Percentiles rank a stretch among this genome's conserved stretches.
These are phyloP conservation scores for Lepus townsendii DNA, from an alignment of 2,797 vertebrate species.

Conservation along the genomic window DNA sequence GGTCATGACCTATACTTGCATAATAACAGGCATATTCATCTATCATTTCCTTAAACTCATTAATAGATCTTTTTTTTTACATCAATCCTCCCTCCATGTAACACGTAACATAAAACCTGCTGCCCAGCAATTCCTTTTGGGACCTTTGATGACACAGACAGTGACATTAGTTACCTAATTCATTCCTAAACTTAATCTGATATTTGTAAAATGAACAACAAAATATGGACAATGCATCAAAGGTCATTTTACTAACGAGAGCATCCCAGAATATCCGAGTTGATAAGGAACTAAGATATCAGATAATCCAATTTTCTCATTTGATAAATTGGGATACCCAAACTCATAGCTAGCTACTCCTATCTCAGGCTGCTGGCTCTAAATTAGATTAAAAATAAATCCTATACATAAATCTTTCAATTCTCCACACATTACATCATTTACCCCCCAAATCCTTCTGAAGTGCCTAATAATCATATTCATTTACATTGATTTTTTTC, in stretches of 20 bases:
- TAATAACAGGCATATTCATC: slow-evolving; percentile 10
- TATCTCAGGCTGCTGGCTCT: not conserved
- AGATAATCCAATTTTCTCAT: slow-evolving; percentile 17
- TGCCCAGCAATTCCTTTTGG: slow-evolving; percentile 43
- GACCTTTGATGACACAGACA: not conserved
- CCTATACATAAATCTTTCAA: not conserved
- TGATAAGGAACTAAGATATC: not conserved
- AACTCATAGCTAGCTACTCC: not conserved
- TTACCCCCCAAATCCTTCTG: not conserved
- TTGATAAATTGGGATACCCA: not conserved
- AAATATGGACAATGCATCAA: not conserved
- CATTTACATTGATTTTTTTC: slow-evolving; percentile 21
- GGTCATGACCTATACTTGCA: not conserved
- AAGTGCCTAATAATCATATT: not conserved
- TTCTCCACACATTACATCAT: not conserved
- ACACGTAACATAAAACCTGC: slow-evolving; percentile 80
- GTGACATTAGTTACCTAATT: not conserved
- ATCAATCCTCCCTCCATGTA: slow-evolving; percentile 66
- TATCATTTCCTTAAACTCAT: slow-evolving; percentile 71
- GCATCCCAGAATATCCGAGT: not conserved
- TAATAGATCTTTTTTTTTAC: not conserved
- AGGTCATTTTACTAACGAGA: not conserved
- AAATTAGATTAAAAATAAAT: not conserved
- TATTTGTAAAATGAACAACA: not conserved
- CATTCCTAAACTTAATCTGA: not conserved